These are phyloP conservation scores for Marronus borbonicus DNA, from an alignment of 2,888 invertebrate species.

Conservation along the genomic window DNA sequence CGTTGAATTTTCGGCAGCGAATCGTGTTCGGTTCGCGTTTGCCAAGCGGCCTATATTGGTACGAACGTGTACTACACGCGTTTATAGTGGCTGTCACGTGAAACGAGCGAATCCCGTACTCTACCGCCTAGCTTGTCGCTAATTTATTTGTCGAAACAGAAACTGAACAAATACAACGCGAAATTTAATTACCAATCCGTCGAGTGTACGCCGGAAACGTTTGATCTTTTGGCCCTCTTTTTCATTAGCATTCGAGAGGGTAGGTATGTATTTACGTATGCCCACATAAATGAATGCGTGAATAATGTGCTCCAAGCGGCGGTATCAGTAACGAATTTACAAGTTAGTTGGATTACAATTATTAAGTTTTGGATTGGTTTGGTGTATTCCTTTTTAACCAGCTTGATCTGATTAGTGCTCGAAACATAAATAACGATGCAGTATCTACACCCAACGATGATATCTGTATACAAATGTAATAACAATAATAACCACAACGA, in stretches of 20 bases:
- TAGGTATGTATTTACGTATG: neutral
- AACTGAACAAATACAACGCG: slow-evolving; percentile 37
- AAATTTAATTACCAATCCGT: slow-evolving; percentile 24
- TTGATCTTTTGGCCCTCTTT: slow-evolving; percentile 16
- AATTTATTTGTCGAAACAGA: slow-evolving; percentile 35
- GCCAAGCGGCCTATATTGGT: neutral
- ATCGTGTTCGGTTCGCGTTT: neutral
- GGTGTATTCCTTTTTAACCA: too few species aligned
- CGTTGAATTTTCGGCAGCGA: slow-evolving; percentile 8
- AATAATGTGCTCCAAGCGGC: too few species aligned
- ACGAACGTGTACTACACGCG: neutral
- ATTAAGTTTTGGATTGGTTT: too few species aligned
- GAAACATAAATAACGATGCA: too few species aligned
- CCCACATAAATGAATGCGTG: too few species aligned
- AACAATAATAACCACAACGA: neutral
- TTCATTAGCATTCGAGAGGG: slow-evolving; percentile 15
- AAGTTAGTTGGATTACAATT: too few species aligned
- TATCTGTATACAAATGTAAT: too few species aligned
- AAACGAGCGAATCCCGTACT: too few species aligned
- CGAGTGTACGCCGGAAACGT: slow-evolving; percentile 11
- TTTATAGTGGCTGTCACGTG: neutral
- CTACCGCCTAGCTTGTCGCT: neutral
- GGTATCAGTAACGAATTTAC: too few species aligned
- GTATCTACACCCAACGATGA: too few species aligned
- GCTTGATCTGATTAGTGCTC: too few species aligned